Evolutionary conservation across 2,888 invertebrate genomes (phyloP).

Genomic region (Laothoe populi): DNA sequence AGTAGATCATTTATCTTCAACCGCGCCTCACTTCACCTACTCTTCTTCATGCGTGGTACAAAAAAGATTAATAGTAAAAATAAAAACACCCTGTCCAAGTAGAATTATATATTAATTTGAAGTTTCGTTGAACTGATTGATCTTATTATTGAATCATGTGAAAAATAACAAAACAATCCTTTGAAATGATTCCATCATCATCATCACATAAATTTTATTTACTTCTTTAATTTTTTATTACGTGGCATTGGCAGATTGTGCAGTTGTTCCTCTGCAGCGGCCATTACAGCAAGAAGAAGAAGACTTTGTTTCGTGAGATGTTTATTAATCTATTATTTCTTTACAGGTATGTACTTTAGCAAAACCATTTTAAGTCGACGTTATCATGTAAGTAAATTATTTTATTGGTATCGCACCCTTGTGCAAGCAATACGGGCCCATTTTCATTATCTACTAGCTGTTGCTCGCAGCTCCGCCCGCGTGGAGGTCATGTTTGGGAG

Average conservation of each 20-base stretch:
- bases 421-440: background rate
- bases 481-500: no score
- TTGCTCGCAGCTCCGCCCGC: no score
- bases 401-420: background rate
- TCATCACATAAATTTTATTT: no score
- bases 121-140: slow-evolving; percentile 1
- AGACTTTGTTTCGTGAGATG: no score
- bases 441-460: background rate
- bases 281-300: no score
- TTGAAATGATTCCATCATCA: no score
- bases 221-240: no score
- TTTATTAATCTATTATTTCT: background rate
- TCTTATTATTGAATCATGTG: background rate
- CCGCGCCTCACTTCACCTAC: no score
- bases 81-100: background rate
- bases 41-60: no score
- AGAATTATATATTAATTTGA: background rate
- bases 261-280: no score
- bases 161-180: background rate
- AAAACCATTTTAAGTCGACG: background rate
- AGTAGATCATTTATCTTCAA: no score
- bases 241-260: no score
- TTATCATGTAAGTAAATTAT: slow-evolving; percentile 2
- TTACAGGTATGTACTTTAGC: slow-evolving; percentile 13
- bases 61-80: background rate